Evolutionary conservation across 2,888 invertebrate genomes (phyloP), one percentile per base, ranked within the genome.

Genomic region (Cerceris rybyensis): DNA sequence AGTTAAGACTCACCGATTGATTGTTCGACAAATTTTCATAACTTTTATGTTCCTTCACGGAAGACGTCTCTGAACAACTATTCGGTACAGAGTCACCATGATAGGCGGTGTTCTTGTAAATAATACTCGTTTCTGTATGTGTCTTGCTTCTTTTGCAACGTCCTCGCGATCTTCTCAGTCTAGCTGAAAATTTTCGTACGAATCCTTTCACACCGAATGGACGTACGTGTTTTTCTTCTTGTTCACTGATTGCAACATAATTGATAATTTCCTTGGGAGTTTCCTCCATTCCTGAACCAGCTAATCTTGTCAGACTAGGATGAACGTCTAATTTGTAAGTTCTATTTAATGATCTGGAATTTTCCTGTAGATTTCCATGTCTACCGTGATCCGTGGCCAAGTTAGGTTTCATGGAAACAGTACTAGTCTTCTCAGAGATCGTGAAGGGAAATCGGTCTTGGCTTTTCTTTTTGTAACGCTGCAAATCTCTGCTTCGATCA

Each of bases 401-500:
- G 39, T 82, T 73, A 50, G 66, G 74, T 55, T 79, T 81, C 11
- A 71, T 66, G 0, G 85, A 84, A 7, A 82, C 71, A 9, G 55
- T 70, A 54, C 76, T 82, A 4, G 76, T 74, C 41, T 79, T 83
- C 66, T 87, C 86, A 0, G 86, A 87, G 39, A 90, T 90, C 42
- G 90, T 89, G 65, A 88, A 90, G 0, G 88, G 87, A 59, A 86
- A 89, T 55, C 88, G 88, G 54, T 90, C 88, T 14, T 87, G 89
- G 39, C 84, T 85, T 17, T 55, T 81, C 57, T 60, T 75, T 39
- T 17, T 64, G 17, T 68, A 58, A 39, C 73, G 70, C 0, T 82
- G 60, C 2, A 75, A 65, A 8, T 83, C 78, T 14, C 49, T 75
- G n/a, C 49, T 63, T 4, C 42, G 28, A 7, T 81, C 75, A 14